Percentiles rank a stretch among this genome's conserved stretches.
Evolutionary conservation across 2,888 invertebrate species (phyloP).

Genomic region (Eupithecia centaureata): DNA sequence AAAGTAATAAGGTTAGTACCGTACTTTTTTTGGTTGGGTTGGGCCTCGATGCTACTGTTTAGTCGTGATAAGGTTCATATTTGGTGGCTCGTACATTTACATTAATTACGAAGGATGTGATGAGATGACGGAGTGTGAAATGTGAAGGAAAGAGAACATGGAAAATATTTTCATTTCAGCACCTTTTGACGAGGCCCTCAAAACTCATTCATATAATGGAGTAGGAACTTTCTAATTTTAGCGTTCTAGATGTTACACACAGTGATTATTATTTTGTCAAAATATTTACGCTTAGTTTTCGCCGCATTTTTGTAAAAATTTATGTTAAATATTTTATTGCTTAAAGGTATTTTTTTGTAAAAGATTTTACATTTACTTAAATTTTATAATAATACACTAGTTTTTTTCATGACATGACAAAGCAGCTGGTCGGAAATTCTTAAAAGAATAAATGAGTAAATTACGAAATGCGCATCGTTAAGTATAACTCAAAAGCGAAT

Average conservation of each 20-base stretch:
- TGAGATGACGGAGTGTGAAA: constrained; percentile 25
- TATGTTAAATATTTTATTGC: not conserved
- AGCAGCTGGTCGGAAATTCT: no score
- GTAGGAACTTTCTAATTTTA: not conserved
- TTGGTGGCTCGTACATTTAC: constrained; percentile 39
- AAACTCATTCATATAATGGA: not conserved
- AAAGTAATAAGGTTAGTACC: no score
- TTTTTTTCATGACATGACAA: no score
- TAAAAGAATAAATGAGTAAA: no score
- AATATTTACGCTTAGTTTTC: not conserved
- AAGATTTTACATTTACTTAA: no score
- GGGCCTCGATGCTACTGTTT: not conserved
- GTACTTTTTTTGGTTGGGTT: not conserved
- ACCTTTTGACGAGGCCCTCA: not conserved
- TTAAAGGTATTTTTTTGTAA: not conserved
- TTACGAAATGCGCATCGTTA: no score
- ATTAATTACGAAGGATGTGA: constrained; percentile 42
- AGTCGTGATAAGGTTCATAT: constrained; percentile 12
- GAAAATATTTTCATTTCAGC: constrained; percentile 14
- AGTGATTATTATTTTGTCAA: not conserved
- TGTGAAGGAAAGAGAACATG: constrained; percentile 3
- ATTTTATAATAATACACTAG: no score
- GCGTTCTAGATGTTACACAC: not conserved
- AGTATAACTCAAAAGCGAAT: no score
- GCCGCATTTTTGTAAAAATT: no score